These are phyloP conservation scores for Scytalopus superciliaris DNA, from an alignment of 2,113 vertebrate genomes.

Conservation along the genomic window DNA sequence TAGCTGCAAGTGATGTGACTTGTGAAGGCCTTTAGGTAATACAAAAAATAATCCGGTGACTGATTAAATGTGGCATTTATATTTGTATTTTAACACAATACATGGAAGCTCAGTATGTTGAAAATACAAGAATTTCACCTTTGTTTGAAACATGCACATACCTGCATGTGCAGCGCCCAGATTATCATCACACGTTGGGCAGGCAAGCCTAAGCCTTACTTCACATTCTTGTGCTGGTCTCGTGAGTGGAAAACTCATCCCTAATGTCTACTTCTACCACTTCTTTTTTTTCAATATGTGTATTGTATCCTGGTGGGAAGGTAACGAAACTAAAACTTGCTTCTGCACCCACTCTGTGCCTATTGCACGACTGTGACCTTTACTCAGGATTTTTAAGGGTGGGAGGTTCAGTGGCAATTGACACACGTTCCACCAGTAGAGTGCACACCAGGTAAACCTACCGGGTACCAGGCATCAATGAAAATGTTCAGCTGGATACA, in stretches of 20 bases:
- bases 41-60: not conserved
- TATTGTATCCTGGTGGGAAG: not conserved
- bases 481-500: not conserved
- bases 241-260: not conserved
- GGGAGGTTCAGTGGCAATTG: not conserved
- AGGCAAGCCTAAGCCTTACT: not conserved
- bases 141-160: not conserved
- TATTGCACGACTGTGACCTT: not conserved
- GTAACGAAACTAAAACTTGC: not conserved
- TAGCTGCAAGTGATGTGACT: not conserved
- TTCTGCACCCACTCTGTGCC: not conserved
- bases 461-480: fast-evolving
- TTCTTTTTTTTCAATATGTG: not conserved
- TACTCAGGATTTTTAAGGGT: not conserved
- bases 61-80: not conserved
- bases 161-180: fast-evolving
- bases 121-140: not conserved
- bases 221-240: not conserved
- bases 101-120: not conserved
- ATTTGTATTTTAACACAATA: not conserved
- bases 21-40: not conserved
- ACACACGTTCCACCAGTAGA: not conserved
- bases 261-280: not conserved
- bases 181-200: not conserved
- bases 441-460: not conserved